Conservation (phyloP, 2,113 vertebrate genomes). For the Paedocypris sp. region DNA sequence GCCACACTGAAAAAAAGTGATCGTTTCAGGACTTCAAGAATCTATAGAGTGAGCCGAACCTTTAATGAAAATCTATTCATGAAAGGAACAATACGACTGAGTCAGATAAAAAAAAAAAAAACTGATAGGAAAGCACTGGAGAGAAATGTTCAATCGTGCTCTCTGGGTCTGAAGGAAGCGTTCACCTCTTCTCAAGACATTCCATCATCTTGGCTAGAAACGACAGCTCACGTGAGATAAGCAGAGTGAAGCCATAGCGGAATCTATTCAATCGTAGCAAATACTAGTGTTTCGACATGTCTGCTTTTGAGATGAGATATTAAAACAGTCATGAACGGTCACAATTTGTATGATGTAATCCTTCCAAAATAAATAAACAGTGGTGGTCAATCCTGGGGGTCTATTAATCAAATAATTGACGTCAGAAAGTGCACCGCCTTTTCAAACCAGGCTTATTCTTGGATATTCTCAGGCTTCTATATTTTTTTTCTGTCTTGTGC, state of each 20-base stretch:
- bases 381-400: too few relatives aligned
- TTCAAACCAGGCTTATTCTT: too few relatives aligned
- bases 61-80: not conserved
- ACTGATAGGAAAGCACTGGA: not conserved
- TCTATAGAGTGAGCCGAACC: too few relatives aligned
- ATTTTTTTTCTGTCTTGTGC: not conserved
- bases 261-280: slow-evolving; percentile 19
- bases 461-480: not conserved
- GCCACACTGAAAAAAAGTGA: too few relatives aligned
- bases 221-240: not conserved
- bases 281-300: not conserved
- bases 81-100: not conserved
- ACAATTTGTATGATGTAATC: too few relatives aligned
- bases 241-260: too few relatives aligned
- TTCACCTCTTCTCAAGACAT: slow-evolving; percentile 10
- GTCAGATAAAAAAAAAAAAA: slow-evolving; percentile 3
- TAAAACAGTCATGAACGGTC: not conserved
- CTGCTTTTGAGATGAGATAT: not conserved
- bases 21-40: too few relatives aligned
- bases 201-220: slow-evolving; percentile 18
- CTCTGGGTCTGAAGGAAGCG: slow-evolving; percentile 10
- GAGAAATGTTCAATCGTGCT: slow-evolving; percentile 12
- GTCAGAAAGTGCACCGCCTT: too few relatives aligned
- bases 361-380: too few relatives aligned
- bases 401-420: too few relatives aligned